Conservation (phyloP, 2,888 invertebrate genomes). For the Drosophila birchii region DNA sequence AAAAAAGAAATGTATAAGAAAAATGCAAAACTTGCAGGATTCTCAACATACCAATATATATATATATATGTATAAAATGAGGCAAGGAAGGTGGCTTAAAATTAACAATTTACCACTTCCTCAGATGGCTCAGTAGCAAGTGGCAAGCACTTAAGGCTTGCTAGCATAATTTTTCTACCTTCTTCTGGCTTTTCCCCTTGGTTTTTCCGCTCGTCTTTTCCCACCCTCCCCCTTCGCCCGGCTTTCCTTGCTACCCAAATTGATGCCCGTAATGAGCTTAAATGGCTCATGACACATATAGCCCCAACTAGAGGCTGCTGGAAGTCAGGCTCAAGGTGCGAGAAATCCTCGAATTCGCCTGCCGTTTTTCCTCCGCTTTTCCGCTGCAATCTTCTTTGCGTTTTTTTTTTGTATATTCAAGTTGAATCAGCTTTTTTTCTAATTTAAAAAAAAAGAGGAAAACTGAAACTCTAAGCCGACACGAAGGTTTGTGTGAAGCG, state of each 20-base stretch:
- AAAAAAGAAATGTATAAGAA: background rate
- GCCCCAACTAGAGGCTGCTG: constrained; percentile 16
- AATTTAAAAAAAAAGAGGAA: background rate
- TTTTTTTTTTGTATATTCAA: background rate
- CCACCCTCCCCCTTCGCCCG: background rate
- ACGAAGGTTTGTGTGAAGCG: background rate
- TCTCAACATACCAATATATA: background rate
- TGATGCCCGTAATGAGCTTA: constrained; percentile 83
- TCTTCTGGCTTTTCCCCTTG: constrained; percentile 44
- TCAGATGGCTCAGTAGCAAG: constrained; percentile 41
- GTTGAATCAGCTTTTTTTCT: constrained; percentile 12
- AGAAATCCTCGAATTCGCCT: constrained; percentile 32
- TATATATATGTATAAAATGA: too few species aligned
- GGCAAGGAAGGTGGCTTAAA: constrained; percentile 57
- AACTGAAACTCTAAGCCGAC: background rate
- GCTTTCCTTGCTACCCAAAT: constrained; percentile 67
- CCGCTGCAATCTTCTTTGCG: background rate
- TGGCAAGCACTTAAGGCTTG: constrained; percentile 66
- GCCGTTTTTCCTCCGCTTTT: background rate
- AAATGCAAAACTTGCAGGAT: constrained; percentile 24
- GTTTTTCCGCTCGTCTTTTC: constrained; percentile 4
- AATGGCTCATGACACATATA: constrained; percentile 83
- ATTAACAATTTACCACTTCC: constrained; percentile 73
- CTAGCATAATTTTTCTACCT: constrained; percentile 72
- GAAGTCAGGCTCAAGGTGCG: constrained; percentile 24